Percentiles rank a stretch among this genome's conserved stretches.
These are phyloP conservation scores for Drosophila kanapiae DNA, from an alignment of 1,140 invertebrate species.

Conservation along the genomic window DNA sequence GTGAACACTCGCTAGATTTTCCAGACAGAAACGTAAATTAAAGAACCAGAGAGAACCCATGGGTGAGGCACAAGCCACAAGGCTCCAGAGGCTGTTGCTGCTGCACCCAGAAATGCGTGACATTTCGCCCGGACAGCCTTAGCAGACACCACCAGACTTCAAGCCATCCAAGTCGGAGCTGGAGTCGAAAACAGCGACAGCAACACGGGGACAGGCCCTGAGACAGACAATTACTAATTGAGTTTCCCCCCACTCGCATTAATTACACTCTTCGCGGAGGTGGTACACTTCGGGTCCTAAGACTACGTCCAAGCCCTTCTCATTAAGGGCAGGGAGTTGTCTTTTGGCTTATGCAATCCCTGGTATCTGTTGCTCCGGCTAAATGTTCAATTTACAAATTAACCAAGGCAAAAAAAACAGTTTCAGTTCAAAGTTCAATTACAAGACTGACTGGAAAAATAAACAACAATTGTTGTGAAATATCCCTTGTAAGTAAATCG, in stretches of 20 bases:
- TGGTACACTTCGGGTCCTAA: constrained; percentile 5
- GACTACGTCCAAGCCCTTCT: constrained; percentile 32
- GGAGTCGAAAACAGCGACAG: constrained; percentile 32
- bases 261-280: constrained; percentile 33
- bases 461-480: constrained; percentile 55
- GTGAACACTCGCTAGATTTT: constrained; percentile 16
- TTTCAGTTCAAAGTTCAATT: constrained; percentile 72
- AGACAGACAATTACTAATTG: constrained; percentile 55
- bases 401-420: constrained; percentile 46
- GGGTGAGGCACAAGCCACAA: constrained; percentile 65
- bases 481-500: constrained; percentile 40
- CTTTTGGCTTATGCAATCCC: constrained; percentile 53
- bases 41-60: constrained; percentile 21
- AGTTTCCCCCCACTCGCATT: constrained; percentile 45
- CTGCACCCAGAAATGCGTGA: constrained; percentile 77
- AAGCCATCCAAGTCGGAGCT: not conserved
- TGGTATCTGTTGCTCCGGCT: constrained; percentile 42
- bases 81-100: constrained; percentile 4
- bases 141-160: constrained; percentile 33
- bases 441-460: constrained; percentile 43
- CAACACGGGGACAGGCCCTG: constrained; percentile 35
- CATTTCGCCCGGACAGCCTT: constrained; percentile 65
- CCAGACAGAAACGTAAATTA: not conserved
- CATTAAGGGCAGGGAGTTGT: constrained; percentile 59
- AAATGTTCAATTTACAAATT: constrained; percentile 58